Evolutionary conservation across 2,113 vertebrate species (phyloP).

Genomic region (Neofelis nebulosa): DNA sequence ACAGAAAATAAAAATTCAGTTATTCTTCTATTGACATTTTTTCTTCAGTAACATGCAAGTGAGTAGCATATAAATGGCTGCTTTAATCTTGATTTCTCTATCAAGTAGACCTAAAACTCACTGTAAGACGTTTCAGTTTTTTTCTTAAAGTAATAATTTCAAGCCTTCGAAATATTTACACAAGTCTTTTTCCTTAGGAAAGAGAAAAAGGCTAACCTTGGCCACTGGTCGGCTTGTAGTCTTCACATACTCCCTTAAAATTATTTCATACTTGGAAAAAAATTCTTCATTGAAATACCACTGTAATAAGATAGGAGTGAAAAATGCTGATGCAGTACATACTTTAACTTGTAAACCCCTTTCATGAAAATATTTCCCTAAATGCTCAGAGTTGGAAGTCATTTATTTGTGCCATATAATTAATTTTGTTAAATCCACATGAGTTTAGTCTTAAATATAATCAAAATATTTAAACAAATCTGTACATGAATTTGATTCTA

Average conservation of each 20-base stretch:
- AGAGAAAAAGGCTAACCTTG: background rate
- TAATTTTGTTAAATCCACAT: constrained; percentile 41
- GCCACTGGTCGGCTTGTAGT: background rate
- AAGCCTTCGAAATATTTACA: constrained; percentile 24
- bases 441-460: constrained; percentile 3
- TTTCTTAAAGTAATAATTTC: background rate
- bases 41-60: constrained; percentile 38
- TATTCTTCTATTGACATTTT: constrained; percentile 53
- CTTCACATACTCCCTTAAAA: background rate
- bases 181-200: background rate
- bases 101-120: constrained; percentile 17
- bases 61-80: background rate
- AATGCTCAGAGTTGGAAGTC: background rate
- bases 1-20: constrained; percentile 37
- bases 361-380: constrained; percentile 41
- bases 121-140: background rate
- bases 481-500: background rate
- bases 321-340: background rate
- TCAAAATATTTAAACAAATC: constrained; percentile 25
- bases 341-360: background rate
- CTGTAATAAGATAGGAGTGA: background rate
- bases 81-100: constrained; percentile 15
- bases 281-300: background rate
- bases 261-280: background rate
- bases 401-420: constrained; percentile 34